Evolutionary conservation across 2,113 vertebrate species (phyloP).

Genomic region (Sceloporus tristichus): DNA sequence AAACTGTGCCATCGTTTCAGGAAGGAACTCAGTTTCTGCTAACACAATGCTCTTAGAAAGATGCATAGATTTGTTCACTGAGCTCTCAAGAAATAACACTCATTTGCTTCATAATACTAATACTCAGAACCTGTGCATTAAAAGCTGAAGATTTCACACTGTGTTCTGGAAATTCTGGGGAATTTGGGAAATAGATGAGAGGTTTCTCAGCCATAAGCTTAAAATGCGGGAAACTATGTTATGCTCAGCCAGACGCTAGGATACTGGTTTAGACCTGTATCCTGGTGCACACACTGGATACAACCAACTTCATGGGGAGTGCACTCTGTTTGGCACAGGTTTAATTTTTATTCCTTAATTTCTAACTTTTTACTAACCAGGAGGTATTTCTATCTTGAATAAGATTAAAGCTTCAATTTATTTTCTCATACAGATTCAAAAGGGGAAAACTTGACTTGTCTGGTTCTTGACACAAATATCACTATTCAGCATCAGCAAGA

Average conservation of each 20-base stretch:
- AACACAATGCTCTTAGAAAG: slow-evolving; percentile 69
- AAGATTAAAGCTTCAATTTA: background rate
- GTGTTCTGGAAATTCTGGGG: too few relatives aligned
- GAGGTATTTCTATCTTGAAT: background rate
- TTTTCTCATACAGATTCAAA: too few relatives aligned
- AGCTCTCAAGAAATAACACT: slow-evolving; percentile 49
- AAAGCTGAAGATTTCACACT: too few relatives aligned
- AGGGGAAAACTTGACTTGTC: background rate
- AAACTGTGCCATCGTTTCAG: slow-evolving; percentile 68
- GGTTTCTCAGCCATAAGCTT: too few relatives aligned
- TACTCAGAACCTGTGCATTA: too few relatives aligned
- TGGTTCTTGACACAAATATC: background rate
- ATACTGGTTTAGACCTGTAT: too few relatives aligned
- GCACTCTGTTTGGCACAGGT: background rate
- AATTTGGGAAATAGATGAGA: too few relatives aligned
- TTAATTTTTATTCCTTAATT: background rate
- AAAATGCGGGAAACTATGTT: too few relatives aligned
- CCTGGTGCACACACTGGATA: too few relatives aligned
- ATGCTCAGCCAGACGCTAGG: too few relatives aligned
- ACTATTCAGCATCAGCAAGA: background rate
- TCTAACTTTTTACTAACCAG: background rate
- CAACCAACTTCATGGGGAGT: background rate
- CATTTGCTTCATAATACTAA: too few relatives aligned
- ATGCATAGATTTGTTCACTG: slow-evolving; percentile 49
- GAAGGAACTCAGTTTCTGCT: slow-evolving; percentile 69